Evolutionary conservation across 2,797 vertebrate genomes (phyloP).

Genomic region (Eulemur coronatus): DNA sequence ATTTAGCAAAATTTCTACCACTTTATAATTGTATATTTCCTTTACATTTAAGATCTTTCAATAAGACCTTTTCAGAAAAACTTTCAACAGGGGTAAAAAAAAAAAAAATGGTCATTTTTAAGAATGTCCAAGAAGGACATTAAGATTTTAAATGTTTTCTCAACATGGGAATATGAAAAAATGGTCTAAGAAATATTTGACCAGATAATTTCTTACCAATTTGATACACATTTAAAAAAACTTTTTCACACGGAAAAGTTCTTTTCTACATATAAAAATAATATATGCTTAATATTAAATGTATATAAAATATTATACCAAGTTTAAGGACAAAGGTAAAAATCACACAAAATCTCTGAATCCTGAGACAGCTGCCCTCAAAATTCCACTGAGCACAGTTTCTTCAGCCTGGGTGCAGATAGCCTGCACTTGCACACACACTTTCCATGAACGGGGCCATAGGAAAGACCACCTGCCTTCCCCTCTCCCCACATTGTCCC

Average conservation of each 20-base stretch:
- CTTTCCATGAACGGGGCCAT: too few relatives aligned
- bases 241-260: not conserved
- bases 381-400: not conserved
- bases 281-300: not conserved
- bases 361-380: not conserved
- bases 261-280: not conserved
- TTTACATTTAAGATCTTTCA: not conserved
- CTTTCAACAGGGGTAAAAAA: not conserved
- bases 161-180: not conserved
- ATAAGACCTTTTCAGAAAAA: not conserved
- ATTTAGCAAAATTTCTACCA: not conserved
- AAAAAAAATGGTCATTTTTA: not conserved
- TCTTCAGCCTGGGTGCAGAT: not conserved
- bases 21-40: not conserved
- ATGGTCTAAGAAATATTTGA: not conserved
- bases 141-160: conserved; percentile 25
- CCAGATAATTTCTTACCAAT: not conserved
- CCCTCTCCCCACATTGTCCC: too few relatives aligned
- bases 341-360: not conserved
- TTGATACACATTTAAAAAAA: not conserved
- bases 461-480: too few relatives aligned
- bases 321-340: not conserved
- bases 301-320: not conserved
- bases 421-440: too few relatives aligned
- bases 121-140: not conserved